A percentile compares a stretch with the other conserved stretches of the same genome.
These are phyloP conservation scores for Drosophila insularis DNA, from an alignment of 1,140 invertebrate genomes.

Conservation along the genomic window DNA sequence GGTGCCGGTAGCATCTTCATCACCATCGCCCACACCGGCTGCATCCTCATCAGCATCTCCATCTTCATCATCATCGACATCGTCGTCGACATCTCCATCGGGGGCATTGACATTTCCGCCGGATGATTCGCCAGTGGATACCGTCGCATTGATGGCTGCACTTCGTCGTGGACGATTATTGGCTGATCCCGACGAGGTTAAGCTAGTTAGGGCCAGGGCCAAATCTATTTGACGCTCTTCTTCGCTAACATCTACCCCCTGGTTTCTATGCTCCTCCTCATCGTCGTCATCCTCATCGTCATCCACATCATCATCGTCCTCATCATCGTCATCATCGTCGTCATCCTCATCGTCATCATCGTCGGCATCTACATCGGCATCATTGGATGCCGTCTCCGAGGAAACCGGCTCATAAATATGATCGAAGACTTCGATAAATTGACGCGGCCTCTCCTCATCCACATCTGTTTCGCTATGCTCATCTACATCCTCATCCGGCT, in stretches of 20 bases:
- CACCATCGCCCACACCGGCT: constrained; percentile 17
- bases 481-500: constrained; percentile 87
- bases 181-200: constrained; percentile 33
- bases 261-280: constrained; percentile 19
- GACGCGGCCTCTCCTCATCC: constrained; percentile 77
- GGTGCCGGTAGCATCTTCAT: constrained; percentile 14
- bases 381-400: constrained; percentile 82
- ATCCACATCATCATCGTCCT: constrained; percentile 57
- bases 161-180: constrained; percentile 65
- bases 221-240: constrained; percentile 49
- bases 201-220: constrained; percentile 41
- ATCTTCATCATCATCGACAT: constrained; percentile 37
- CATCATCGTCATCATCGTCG: constrained; percentile 51
- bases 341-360: constrained; percentile 71
- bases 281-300: constrained; percentile 40
- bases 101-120: constrained; percentile 5
- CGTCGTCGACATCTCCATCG: constrained; percentile 28
- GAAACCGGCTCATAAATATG: constrained; percentile 84
- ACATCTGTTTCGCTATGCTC: constrained; percentile 86
- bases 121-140: neutral
- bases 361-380: constrained; percentile 72
- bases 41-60: constrained; percentile 25
- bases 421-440: constrained; percentile 82
- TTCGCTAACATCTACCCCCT: neutral
- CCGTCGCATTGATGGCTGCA: constrained; percentile 51